These are phyloP conservation scores for Oligia fasciuncula DNA, from an alignment of 2,888 invertebrate genomes.

Conservation along the genomic window DNA sequence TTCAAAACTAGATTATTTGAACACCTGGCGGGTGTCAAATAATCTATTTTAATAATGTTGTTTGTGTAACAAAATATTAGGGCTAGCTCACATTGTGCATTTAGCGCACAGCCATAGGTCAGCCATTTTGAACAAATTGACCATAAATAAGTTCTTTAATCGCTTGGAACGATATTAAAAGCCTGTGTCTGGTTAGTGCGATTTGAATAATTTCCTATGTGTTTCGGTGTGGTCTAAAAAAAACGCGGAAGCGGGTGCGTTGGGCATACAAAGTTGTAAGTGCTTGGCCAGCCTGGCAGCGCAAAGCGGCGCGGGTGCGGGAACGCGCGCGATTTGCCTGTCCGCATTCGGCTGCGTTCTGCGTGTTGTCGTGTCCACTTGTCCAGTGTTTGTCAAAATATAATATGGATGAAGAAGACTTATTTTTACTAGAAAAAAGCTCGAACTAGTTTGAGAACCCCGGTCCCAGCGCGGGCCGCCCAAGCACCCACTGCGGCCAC, in stretches of 20 bases:
- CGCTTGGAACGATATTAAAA: conserved; percentile 53
- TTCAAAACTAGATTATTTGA: neutral
- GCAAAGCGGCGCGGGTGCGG: too few species aligned
- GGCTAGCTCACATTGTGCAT: conserved; percentile 11
- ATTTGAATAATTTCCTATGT: conserved; percentile 71
- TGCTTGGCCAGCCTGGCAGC: too few species aligned
- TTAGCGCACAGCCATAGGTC: conserved; percentile 39
- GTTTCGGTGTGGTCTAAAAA: conserved; percentile 55
- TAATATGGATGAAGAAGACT: too few species aligned
- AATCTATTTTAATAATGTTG: conserved; percentile 21
- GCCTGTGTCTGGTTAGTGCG: conserved; percentile 42
- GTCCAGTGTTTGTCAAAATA: too few species aligned
- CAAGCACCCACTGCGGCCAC: too few species aligned
- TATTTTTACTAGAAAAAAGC: too few species aligned
- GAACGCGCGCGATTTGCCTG: too few species aligned
- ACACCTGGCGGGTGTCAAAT: conserved; percentile 26
- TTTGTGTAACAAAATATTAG: conserved; percentile 22
- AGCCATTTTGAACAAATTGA: conserved; percentile 57
- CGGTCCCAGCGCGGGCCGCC: too few species aligned
- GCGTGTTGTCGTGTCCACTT: too few species aligned
- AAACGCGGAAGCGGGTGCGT: conserved; percentile 32
- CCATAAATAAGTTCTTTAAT: conserved; percentile 60
- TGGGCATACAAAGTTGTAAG: neutral
- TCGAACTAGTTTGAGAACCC: too few species aligned
- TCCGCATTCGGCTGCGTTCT: too few species aligned